Evolutionary conservation across 2,888 invertebrate species (phyloP).

Genomic region (Drosophila anceps): DNA sequence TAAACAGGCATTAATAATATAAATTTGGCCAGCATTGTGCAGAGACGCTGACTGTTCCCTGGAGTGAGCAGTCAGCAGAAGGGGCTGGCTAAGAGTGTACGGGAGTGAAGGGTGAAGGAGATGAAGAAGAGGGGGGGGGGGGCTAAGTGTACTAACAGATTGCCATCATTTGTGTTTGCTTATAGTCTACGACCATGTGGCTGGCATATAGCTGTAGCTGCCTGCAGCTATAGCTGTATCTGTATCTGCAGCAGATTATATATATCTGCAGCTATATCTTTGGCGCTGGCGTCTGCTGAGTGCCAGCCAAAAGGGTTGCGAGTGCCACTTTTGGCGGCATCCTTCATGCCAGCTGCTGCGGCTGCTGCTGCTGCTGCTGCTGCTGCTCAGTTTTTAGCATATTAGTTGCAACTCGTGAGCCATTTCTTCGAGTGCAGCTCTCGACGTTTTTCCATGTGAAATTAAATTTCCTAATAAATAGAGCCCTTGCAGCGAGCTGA

Average conservation of each 20-base stretch:
- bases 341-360: conserved; percentile 27
- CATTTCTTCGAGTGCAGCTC: conserved; percentile 10
- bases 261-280: conserved; percentile 14
- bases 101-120: not conserved
- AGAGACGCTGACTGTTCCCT: conserved; percentile 22
- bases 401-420: conserved; percentile 31
- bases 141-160: conserved; percentile 55
- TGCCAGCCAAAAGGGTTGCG: conserved; percentile 15
- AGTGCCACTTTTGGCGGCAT: conserved; percentile 22
- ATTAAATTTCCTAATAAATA: conserved; percentile 58
- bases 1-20: conserved; percentile 75
- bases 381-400: conserved; percentile 29
- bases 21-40: conserved; percentile 61
- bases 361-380: not conserved
- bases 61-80: not conserved
- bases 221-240: conserved; percentile 9
- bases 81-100: not conserved
- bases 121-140: too few species aligned
- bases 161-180: conserved; percentile 74
- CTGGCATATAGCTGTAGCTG: conserved; percentile 13
- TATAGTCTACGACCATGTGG: conserved; percentile 38
- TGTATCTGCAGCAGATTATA: conserved; percentile 14
- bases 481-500: conserved; percentile 10
- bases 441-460: conserved; percentile 26
- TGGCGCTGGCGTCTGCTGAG: not conserved